Conservation (phyloP, 2,797 vertebrate genomes). For the Streptopelia turtur region DNA sequence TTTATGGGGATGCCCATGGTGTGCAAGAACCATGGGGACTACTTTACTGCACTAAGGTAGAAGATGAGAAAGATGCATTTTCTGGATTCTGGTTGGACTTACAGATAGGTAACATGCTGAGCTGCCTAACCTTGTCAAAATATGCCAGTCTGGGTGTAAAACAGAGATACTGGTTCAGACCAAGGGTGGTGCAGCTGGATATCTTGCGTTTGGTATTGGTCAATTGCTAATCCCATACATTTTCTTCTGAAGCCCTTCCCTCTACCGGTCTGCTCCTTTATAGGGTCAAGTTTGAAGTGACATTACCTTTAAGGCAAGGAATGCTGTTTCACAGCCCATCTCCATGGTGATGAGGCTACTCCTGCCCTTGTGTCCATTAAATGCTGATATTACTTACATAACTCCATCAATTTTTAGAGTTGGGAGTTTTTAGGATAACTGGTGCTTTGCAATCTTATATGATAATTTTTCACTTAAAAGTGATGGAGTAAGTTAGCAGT, state of each 20-base stretch:
- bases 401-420: background rate
- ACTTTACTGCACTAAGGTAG: background rate
- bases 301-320: background rate
- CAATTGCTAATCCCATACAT: background rate
- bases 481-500: background rate
- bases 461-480: background rate
- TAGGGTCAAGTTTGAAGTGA: background rate
- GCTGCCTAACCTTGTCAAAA: background rate
- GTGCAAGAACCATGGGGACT: background rate
- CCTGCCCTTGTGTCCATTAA: background rate
- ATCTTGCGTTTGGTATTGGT: background rate
- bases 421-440: background rate
- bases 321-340: background rate
- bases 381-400: background rate
- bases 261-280: background rate
- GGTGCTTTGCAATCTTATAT: background rate
- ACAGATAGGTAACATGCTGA: background rate
- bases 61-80: background rate
- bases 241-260: background rate
- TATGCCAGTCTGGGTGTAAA: background rate
- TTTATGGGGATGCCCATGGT: background rate
- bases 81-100: background rate
- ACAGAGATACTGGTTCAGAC: background rate
- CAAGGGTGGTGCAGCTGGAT: background rate
- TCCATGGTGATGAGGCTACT: background rate